A percentile compares a stretch with the other conserved stretches of the same genome.
Evolutionary conservation across 2,888 invertebrate genomes (phyloP).

Genomic region (Epinotia ramella): DNA sequence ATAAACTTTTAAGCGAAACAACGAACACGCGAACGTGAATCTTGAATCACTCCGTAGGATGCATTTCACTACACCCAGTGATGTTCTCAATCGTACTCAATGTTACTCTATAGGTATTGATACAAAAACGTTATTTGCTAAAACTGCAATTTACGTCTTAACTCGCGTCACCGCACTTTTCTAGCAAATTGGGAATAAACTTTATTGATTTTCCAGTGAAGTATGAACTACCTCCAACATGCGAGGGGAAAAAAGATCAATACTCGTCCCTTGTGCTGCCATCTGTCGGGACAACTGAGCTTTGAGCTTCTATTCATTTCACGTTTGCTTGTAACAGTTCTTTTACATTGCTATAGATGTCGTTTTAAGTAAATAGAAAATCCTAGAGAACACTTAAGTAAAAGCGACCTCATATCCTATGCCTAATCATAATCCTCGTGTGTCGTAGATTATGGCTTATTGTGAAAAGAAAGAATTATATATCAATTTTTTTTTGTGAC

Average conservation of each 20-base stretch:
- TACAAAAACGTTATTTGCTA: conserved; percentile 25
- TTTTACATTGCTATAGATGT: conserved; percentile 7
- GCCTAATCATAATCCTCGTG: too few species aligned
- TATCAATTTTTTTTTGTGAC: too few species aligned
- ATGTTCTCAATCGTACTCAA: conserved; percentile 51
- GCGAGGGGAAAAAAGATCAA: conserved; percentile 68
- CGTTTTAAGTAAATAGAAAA: background rate
- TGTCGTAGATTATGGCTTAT: too few species aligned
- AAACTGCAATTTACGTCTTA: conserved; percentile 30
- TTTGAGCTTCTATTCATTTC: background rate
- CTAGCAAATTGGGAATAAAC: conserved; percentile 60
- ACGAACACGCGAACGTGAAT: conserved; percentile 68
- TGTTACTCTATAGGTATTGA: conserved; percentile 6
- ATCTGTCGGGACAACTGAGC: conserved; percentile 58
- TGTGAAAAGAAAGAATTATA: too few species aligned
- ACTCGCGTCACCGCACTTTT: conserved; percentile 57
- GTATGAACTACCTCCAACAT: conserved; percentile 49
- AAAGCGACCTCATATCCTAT: too few species aligned
- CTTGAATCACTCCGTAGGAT: conserved; percentile 67
- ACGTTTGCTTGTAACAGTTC: conserved; percentile 1
- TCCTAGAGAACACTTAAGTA: too few species aligned
- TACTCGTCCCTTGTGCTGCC: conserved; percentile 69
- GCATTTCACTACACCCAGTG: conserved; percentile 63
- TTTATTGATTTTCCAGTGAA: conserved; percentile 76
- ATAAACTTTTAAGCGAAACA: conserved; percentile 79